Conservation (phyloP, 2,888 invertebrate genomes). For the Dioctria rufipes region DNA sequence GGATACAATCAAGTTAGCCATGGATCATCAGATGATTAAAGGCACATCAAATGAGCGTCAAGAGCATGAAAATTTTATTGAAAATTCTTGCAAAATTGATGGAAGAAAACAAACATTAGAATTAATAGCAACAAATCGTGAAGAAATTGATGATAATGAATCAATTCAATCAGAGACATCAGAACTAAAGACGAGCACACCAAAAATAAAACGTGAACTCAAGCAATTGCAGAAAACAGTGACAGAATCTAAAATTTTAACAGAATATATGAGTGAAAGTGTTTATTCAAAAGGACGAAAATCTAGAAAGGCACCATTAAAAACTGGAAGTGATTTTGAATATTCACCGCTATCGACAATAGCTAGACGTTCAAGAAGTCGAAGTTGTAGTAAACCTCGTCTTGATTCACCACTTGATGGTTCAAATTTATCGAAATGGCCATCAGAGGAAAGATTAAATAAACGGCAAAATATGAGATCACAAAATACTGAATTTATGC, state of each 20-base stretch:
- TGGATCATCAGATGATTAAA: neutral
- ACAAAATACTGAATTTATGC: slow-evolving; percentile 77
- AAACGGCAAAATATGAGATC: slow-evolving; percentile 75
- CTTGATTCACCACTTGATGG: slow-evolving; percentile 54
- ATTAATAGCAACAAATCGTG: neutral
- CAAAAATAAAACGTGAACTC: slow-evolving; percentile 74
- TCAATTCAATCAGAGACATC: slow-evolving; percentile 46
- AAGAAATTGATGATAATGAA: slow-evolving; percentile 47
- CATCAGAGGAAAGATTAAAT: slow-evolving; percentile 55
- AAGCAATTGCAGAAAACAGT: slow-evolving; percentile 78
- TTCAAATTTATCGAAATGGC: slow-evolving; percentile 52
- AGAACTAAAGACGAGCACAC: slow-evolving; percentile 54
- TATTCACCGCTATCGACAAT: slow-evolving; percentile 9
- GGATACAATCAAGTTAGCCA: slow-evolving; percentile 15
- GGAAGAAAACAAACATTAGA: neutral
- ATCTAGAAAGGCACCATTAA: slow-evolving; percentile 58
- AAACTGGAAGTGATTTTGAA: slow-evolving; percentile 52
- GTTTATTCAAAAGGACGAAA: slow-evolving; percentile 73
- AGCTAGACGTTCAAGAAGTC: slow-evolving; percentile 65
- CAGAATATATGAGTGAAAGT: slow-evolving; percentile 74
- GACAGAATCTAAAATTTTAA: slow-evolving; percentile 79
- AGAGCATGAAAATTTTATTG: neutral
- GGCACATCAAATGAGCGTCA: neutral
- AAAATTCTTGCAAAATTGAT: neutral
- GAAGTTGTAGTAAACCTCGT: slow-evolving; percentile 62